These are phyloP conservation scores for Excalfactoria chinensis DNA, from an alignment of 2,113 vertebrate species.

Conservation along the genomic window DNA sequence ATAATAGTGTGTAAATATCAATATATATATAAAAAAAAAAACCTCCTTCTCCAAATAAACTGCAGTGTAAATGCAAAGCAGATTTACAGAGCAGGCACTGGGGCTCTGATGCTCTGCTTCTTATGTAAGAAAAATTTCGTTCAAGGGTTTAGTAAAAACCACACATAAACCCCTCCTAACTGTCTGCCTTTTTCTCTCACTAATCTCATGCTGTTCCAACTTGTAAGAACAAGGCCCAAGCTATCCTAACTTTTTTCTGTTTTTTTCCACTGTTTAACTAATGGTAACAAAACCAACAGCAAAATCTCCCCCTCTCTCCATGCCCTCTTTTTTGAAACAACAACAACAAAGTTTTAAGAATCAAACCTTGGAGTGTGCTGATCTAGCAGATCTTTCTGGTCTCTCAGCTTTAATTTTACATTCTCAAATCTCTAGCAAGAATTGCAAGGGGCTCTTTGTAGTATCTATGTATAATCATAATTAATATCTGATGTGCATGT, in stretches of 20 bases:
- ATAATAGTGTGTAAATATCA: not conserved
- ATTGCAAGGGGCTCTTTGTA: not conserved
- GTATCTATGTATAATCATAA: not conserved
- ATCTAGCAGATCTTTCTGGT: not conserved
- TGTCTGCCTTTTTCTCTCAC: not conserved
- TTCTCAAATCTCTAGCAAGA: not conserved
- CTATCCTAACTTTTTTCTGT: not conserved
- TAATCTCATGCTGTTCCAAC: not conserved
- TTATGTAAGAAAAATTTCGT: not conserved
- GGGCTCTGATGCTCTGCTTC: not conserved
- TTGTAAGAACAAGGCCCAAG: not conserved
- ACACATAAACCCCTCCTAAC: not conserved
- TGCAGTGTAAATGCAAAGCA: not conserved
- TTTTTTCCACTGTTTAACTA: conserved; percentile 1
- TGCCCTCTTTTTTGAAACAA: not conserved
- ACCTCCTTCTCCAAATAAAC: not conserved
- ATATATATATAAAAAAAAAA: not conserved
- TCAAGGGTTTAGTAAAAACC: not conserved
- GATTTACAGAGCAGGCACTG: not conserved
- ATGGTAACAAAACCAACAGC: not conserved
- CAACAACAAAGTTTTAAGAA: not conserved
- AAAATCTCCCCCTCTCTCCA: not conserved
- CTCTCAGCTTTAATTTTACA: conserved; percentile 50
- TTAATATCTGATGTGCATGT: not conserved
- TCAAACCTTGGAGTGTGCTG: conserved; percentile 7